A percentile compares a stretch with the other conserved stretches of the same genome.
These are phyloP conservation scores for Oncorhynchus kisutch DNA, from an alignment of 2,113 vertebrate genomes.

Conservation along the genomic window DNA sequence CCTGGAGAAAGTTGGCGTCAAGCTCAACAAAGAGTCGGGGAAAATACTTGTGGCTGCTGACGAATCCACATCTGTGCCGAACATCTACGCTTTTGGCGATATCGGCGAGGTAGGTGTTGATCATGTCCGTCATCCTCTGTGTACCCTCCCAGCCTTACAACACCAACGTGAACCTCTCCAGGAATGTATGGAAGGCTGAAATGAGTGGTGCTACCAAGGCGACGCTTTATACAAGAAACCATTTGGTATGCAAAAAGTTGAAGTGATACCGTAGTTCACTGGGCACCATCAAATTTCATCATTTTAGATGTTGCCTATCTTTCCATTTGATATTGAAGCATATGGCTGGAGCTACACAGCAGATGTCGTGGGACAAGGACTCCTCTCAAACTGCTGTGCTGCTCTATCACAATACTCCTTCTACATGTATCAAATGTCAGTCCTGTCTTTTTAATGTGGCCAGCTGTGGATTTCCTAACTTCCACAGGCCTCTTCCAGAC, in stretches of 20 bases:
- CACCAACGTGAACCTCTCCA: too few relatives aligned
- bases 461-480: slow-evolving; percentile 64
- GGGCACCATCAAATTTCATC: too few relatives aligned
- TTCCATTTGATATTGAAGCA: too few relatives aligned
- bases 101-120: slow-evolving; percentile 79
- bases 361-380: not conserved
- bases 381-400: not conserved
- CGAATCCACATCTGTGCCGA: slow-evolving; percentile 85
- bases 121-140: not conserved
- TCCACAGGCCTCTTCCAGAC: slow-evolving; percentile 10
- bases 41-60: slow-evolving; percentile 82
- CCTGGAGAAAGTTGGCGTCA: slow-evolving; percentile 79
- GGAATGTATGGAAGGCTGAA: too few relatives aligned
- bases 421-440: slow-evolving; percentile 45
- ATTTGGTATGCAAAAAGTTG: too few relatives aligned
- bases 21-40: slow-evolving; percentile 73
- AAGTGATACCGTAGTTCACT: too few relatives aligned
- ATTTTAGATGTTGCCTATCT: too few relatives aligned
- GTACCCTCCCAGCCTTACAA: too few relatives aligned
- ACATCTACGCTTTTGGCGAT: slow-evolving; percentile 90
- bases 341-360: too few relatives aligned
- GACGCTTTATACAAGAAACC: too few relatives aligned
- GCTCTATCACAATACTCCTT: slow-evolving; percentile 37
- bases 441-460: slow-evolving; percentile 45
- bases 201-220: not conserved